A percentile compares a stretch with the other conserved stretches of the same genome.
Evolutionary conservation across 2,113 vertebrate species (phyloP).

Genomic region (Choloepus hoffmanni): DNA sequence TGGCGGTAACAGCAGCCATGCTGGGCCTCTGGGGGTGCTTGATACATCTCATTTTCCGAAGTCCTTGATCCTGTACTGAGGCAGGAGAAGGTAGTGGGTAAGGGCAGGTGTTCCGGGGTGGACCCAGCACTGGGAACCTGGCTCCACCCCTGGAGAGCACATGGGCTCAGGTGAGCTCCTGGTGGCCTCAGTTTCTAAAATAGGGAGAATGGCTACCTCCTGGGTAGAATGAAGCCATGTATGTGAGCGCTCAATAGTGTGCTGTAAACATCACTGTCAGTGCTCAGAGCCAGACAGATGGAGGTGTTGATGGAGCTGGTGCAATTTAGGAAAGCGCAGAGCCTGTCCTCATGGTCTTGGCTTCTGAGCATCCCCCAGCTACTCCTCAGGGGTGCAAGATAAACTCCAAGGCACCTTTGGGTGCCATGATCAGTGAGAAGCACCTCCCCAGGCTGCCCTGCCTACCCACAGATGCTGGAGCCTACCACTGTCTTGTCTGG

Average conservation of each 20-base stretch:
- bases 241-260: no score
- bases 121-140: not conserved
- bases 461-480: no score
- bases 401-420: rapidly evolving
- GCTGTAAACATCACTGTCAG: no score
- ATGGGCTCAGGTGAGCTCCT: not conserved
- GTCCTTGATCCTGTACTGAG: rapidly evolving
- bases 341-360: not conserved
- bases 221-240: no score
- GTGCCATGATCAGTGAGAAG: not conserved
- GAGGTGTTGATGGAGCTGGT: rapidly evolving
- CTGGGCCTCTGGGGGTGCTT: not conserved
- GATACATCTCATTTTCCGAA: not conserved
- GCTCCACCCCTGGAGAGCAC: not conserved
- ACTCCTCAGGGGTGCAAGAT: rapidly evolving
- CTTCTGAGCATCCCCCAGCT: not conserved
- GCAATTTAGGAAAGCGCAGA: not conserved
- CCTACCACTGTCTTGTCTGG: not conserved
- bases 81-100: rapidly evolving
- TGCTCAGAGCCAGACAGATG: not conserved
- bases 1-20: rapidly evolving
- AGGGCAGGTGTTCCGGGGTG: rapidly evolving
- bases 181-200: not conserved
- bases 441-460: rapidly evolving
- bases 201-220: not conserved